Percentiles rank a stretch among this genome's conserved stretches.
These are phyloP conservation scores for Sinella curviseta DNA, from an alignment of 1,140 invertebrate species.

Conservation along the genomic window DNA sequence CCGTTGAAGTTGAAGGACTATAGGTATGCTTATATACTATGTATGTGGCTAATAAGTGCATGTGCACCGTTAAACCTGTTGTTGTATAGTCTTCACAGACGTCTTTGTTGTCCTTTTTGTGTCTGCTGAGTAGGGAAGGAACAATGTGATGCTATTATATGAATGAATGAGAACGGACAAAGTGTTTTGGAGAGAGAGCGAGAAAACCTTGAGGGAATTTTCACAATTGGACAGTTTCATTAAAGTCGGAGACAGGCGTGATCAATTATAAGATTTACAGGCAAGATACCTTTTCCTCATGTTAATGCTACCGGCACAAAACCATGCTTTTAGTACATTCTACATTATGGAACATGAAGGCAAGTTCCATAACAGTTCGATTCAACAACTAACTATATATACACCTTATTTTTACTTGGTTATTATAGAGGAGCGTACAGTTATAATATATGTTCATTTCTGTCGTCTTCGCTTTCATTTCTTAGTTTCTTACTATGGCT, in stretches of 20 bases:
- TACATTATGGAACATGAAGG: no score
- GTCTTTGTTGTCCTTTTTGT: no score
- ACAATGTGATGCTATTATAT: neutral
- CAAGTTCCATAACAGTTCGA: neutral
- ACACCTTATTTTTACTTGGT: neutral
- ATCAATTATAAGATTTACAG: slow-evolving; percentile 43
- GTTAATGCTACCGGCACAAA: neutral
- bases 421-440: neutral
- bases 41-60: no score
- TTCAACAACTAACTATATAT: no score
- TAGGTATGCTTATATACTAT: no score
- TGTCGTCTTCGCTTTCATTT: no score
- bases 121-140: neutral
- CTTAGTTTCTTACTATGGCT: no score
- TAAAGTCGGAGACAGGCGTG: slow-evolving; percentile 39
- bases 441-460: no score
- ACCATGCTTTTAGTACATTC: no score
- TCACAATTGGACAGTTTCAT: slow-evolving; percentile 44
- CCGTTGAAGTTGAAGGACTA: no score
- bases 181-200: neutral
- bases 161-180: neutral
- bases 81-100: no score
- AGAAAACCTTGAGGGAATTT: slow-evolving; percentile 36
- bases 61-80: no score
- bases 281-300: slow-evolving; percentile 15